Base-by-base conservation (phyloP, 2,113 vertebrate genomes). In the Formicarius rufipectus region DNA sequence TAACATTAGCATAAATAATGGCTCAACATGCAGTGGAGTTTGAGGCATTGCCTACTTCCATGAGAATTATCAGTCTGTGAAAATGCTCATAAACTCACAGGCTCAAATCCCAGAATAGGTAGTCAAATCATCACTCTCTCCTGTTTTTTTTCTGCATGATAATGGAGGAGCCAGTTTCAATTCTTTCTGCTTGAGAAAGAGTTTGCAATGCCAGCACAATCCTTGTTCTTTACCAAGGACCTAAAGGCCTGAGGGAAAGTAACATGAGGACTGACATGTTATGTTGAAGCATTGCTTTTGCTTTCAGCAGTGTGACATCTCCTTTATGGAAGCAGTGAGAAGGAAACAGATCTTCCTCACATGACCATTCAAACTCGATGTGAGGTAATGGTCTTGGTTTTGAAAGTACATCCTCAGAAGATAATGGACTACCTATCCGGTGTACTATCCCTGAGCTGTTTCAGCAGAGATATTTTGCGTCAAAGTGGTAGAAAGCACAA, bases 1-100 rank as follows among this genome's bases (percentile, higher is more conserved):
- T 91, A 80, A 33, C 80, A 83, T 93, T 90, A 93, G 77, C 62
- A 77, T 89, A 94, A 96, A 85, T 58, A 84, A 92, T 53, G 75
- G n/a, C 42, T 76, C 35, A 64, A 13, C 45, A 9, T 94, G 81
- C 74, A 68, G 49, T 7, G n/a, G 81, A 52, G 53, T 44, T 14
- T 1, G 0, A 81, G 71, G 35, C 44, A 56, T 63, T 89, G 63
- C 60, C 86, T 60, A 1, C 73, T 84, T 90, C 66, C 73, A 30
- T 2, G 22, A 23, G 40, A 60, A 78, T 89, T 52, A 78, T 39
- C 58, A 87, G 74, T 21, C 66, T 73, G 28, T 75, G 80, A 50
- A 87, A 83, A 24, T 4, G 33, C 33, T 59, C 42, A 33, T 30
- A 66, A 83, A 39, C 44, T 49, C 75, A 56, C 44, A 71, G 33